Evolutionary conservation across 2,888 invertebrate genomes (phyloP).

Genomic region (Idaea straminata): DNA sequence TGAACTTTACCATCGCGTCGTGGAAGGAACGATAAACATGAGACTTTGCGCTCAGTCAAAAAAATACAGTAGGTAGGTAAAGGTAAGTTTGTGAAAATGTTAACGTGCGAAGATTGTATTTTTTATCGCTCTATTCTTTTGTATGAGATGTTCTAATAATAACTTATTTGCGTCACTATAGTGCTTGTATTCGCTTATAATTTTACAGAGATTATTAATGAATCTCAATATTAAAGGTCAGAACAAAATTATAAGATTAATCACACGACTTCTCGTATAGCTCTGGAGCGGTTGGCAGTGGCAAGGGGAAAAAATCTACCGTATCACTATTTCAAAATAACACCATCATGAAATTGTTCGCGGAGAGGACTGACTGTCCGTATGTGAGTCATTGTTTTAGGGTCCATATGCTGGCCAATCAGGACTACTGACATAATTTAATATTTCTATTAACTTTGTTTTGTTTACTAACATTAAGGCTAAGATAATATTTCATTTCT

Average conservation of each 20-base stretch:
- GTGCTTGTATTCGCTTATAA: neutral
- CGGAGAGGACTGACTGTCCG: no score
- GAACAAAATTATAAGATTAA: conserved; percentile 5
- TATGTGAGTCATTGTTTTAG: no score
- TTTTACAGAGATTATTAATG: neutral
- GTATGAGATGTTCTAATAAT: neutral
- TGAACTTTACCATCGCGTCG: conserved; percentile 3
- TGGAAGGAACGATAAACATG: neutral
- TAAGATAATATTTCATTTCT: no score
- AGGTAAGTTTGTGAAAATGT: neutral
- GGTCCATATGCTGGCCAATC: no score
- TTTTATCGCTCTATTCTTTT: neutral
- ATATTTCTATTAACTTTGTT: no score
- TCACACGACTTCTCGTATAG: neutral
- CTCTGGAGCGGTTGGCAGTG: neutral
- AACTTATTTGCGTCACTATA: neutral
- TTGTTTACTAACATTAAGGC: no score
- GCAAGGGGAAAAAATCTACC: no score
- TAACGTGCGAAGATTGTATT: neutral
- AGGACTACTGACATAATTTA: no score
- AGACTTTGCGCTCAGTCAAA: neutral
- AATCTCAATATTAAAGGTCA: neutral
- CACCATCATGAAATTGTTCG: no score
- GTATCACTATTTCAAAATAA: no score
- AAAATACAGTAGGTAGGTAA: neutral